These are phyloP conservation scores for Neotoxoptera formosana DNA, from an alignment of 1,140 invertebrate genomes.

Conservation along the genomic window DNA sequence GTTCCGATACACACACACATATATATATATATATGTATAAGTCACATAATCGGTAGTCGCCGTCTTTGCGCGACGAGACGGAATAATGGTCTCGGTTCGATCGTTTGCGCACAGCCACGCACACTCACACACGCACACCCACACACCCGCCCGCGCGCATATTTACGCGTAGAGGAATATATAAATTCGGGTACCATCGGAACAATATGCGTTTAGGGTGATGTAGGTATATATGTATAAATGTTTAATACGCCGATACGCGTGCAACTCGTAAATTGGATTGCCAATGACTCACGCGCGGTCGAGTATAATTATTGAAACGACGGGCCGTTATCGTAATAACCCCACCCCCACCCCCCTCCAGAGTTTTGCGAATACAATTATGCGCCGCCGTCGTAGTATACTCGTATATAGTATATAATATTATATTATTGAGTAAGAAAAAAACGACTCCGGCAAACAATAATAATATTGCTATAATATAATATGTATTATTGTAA, in stretches of 20 bases:
- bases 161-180: conserved; percentile 20
- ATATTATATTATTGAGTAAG: too few species aligned
- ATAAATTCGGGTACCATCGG: background rate
- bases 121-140: too few species aligned
- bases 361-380: background rate
- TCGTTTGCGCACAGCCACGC: conserved; percentile 14
- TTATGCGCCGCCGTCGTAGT: too few species aligned
- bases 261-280: background rate
- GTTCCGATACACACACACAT: conserved; percentile 23
- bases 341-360: too few species aligned
- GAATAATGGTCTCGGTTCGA: conserved; percentile 33
- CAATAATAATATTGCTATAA: background rate
- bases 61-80: background rate
- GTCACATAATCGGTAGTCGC: conserved; percentile 42
- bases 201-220: background rate
- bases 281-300: conserved; percentile 21
- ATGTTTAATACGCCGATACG: background rate
- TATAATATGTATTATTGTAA: too few species aligned
- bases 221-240: too few species aligned
- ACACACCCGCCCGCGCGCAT: background rate
- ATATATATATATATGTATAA: background rate
- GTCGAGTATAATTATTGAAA: conserved; percentile 5
- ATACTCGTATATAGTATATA: too few species aligned
- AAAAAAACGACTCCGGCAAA: background rate
- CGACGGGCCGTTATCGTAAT: background rate